Conservation (phyloP, 2,113 vertebrate genomes). For the Mastomys coucha region DNA sequence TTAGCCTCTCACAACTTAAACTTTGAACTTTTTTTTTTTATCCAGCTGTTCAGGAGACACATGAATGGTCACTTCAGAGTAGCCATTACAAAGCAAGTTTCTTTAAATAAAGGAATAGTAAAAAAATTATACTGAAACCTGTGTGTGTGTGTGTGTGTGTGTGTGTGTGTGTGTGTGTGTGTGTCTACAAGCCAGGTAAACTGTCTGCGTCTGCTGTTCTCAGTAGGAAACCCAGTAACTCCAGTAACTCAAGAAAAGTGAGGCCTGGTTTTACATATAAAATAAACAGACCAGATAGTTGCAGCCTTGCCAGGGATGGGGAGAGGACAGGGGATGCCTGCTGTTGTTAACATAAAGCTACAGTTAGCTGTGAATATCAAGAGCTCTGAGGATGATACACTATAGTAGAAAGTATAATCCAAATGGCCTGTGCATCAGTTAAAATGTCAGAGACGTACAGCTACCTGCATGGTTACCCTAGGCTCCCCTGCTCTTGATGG, state of each 20-base stretch:
- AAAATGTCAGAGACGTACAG: not conserved
- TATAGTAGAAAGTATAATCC: not conserved
- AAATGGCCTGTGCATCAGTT: not conserved
- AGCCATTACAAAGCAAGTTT: not conserved
- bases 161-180: no score
- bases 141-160: no score
- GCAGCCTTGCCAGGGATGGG: not conserved
- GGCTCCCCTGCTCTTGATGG: not conserved
- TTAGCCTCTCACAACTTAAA: not conserved
- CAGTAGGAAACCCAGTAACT: not conserved
- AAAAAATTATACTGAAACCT: not conserved
- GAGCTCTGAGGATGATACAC: not conserved
- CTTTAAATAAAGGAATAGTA: not conserved
- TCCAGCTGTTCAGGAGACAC: not conserved
- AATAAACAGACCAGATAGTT: not conserved
- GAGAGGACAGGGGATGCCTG: not conserved
- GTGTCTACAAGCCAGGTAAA: not conserved
- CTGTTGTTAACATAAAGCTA: not conserved
- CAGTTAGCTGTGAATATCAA: not conserved
- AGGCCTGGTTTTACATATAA: not conserved
- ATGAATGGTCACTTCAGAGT: not conserved
- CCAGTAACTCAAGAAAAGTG: not conserved
- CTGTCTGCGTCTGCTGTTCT: not conserved
- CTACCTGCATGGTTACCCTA: not conserved
- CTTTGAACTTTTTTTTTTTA: not conserved